phyloP scores from a whole-genome alignment of 2,797 vertebrate species.

The Trematomus bernacchii region DNA sequence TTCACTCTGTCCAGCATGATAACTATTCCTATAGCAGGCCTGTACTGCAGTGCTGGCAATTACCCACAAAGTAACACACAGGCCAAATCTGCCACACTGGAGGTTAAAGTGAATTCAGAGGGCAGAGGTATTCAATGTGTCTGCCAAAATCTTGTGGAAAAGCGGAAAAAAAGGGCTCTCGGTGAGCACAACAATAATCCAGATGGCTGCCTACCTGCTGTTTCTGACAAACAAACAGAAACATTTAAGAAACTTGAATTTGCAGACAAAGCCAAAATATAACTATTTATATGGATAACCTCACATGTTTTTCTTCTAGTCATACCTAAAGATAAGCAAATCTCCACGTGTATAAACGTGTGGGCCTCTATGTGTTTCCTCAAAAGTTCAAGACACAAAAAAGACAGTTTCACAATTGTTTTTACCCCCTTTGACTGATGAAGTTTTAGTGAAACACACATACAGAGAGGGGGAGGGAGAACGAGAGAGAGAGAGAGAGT shows the following conservation, averaged over 20 bases:
- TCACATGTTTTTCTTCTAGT: too few relatives aligned
- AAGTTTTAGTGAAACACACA: constrained; percentile 37
- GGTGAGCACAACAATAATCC: constrained; percentile 41
- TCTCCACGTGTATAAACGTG: background rate
- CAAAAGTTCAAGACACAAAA: constrained; percentile 11
- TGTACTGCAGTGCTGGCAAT: constrained; percentile 44
- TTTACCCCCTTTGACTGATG: background rate
- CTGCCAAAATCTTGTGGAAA: constrained; percentile 62
- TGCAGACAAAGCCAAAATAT: background rate
- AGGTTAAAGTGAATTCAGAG: constrained; percentile 49
- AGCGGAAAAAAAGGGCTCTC: constrained; percentile 52
- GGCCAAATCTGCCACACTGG: background rate
- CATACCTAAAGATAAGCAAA: too few relatives aligned
- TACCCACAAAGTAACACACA: constrained; percentile 21
- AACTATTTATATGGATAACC: too few relatives aligned
- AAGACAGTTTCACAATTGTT: background rate
- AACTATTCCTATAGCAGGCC: constrained; percentile 5
- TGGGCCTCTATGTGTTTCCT: constrained; percentile 1
- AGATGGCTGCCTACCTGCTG: constrained; percentile 37
- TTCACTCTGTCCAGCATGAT: background rate
- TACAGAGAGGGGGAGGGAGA: background rate
- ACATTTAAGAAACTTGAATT: constrained; percentile 10
- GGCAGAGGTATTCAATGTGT: constrained; percentile 56
- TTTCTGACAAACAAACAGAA: constrained; percentile 36
- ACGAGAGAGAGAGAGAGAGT: too few relatives aligned